Conservation (phyloP, 2,888 invertebrate genomes). For the Macaria liturata region DNA sequence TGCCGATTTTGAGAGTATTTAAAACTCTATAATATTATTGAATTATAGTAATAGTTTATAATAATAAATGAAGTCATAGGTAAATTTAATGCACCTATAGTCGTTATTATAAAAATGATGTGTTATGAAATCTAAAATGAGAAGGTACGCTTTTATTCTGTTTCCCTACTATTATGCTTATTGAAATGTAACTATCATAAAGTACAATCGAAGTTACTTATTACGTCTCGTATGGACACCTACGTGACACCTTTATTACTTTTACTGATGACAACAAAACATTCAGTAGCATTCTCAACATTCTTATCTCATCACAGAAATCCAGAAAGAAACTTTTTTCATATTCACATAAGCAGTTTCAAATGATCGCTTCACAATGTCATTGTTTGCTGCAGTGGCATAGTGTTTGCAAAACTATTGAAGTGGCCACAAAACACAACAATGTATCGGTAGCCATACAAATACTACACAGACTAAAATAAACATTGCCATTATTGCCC, state of each 20-base stretch:
- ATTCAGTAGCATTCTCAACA: slow-evolving; percentile 7
- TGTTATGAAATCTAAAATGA: no score
- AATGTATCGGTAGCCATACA: slow-evolving; percentile 46
- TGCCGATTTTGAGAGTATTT: no score
- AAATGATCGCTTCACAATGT: slow-evolving; percentile 34
- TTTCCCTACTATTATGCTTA: no score
- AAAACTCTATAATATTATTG: no score
- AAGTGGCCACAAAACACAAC: slow-evolving; percentile 52
- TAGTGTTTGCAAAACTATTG: slow-evolving; percentile 50
- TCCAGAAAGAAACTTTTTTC: slow-evolving; percentile 7
- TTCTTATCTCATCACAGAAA: slow-evolving; percentile 1
- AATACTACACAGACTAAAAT: slow-evolving; percentile 68
- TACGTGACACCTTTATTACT: neutral
- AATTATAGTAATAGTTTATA: no score
- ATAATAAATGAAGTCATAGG: no score
- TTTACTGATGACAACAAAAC: neutral
- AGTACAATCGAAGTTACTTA: no score
- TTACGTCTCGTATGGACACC: neutral
- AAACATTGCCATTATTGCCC: slow-evolving; percentile 59
- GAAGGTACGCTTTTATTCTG: no score
- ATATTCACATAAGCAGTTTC: slow-evolving; percentile 32
- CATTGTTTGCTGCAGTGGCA: slow-evolving; percentile 39
- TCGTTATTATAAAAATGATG: no score
- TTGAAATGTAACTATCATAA: no score
- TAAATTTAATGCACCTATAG: no score